phyloP scores from a whole-genome alignment of 2,113 vertebrate genomes.

The Corythornis cristatus region DNA sequence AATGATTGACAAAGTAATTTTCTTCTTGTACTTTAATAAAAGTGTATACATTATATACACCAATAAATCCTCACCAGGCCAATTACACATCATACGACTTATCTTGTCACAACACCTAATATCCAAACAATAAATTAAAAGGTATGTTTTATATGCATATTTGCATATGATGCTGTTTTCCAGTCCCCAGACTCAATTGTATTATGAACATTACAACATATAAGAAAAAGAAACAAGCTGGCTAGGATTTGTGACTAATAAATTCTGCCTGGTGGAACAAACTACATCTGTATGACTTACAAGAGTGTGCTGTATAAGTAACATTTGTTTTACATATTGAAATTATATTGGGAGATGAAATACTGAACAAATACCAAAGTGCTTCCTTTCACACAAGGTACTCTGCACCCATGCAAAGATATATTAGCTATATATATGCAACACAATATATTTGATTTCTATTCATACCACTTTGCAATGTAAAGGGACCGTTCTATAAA shows the following conservation, averaged over 20 bases:
- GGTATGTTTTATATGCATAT: slow-evolving; percentile 42
- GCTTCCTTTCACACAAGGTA: not conserved
- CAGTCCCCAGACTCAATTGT: slow-evolving; percentile 38
- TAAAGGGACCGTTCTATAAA: not conserved
- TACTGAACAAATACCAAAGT: slow-evolving; percentile 22
- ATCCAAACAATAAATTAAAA: slow-evolving; percentile 64
- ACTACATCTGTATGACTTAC: slow-evolving; percentile 15
- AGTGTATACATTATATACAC: slow-evolving; percentile 58
- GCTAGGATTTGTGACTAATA: slow-evolving; percentile 28
- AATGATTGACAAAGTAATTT: slow-evolving; percentile 77
- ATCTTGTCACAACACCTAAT: slow-evolving; percentile 48
- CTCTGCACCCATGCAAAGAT: not conserved
- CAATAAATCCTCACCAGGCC: slow-evolving; percentile 19
- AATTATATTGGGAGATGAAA: slow-evolving; percentile 44
- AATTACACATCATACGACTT: slow-evolving; percentile 53
- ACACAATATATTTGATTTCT: not conserved
- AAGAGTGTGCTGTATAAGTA: slow-evolving; percentile 33
- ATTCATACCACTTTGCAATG: not conserved
- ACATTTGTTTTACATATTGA: slow-evolving; percentile 53
- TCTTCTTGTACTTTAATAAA: slow-evolving; percentile 71
- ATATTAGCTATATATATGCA: not conserved
- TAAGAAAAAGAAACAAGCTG: slow-evolving; percentile 14
- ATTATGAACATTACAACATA: slow-evolving; percentile 35
- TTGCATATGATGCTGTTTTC: slow-evolving; percentile 47
- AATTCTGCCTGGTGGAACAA: slow-evolving; percentile 36